These are phyloP conservation scores for Mercenaria mercenaria DNA, from an alignment of 1,140 invertebrate species.

Conservation along the genomic window DNA sequence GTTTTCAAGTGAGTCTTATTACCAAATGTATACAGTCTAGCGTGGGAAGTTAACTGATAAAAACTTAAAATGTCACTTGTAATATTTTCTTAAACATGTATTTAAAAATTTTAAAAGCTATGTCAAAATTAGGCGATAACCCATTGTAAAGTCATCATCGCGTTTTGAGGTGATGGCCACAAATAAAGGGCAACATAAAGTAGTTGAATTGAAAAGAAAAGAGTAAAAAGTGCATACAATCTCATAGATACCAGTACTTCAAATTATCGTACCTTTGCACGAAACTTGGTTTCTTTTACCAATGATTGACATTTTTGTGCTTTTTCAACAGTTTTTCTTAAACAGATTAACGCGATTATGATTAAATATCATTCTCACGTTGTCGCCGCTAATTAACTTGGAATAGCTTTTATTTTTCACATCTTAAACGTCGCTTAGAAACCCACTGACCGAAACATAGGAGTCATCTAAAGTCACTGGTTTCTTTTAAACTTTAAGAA, in stretches of 20 bases:
- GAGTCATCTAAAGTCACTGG: slow-evolving; percentile 1
- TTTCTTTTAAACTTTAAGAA: background rate
- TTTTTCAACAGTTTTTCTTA: background rate
- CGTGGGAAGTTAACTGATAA: background rate
- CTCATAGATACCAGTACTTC: background rate
- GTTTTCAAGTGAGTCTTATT: background rate
- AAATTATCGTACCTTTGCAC: slow-evolving; percentile 23
- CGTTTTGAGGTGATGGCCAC: slow-evolving; percentile 19
- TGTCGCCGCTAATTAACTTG: slow-evolving; percentile 21
- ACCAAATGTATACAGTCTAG: background rate
- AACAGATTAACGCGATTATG: slow-evolving; percentile 22
- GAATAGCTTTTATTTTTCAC: background rate
- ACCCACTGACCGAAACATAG: slow-evolving; percentile 14
- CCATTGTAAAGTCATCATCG: slow-evolving; percentile 9
- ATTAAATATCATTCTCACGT: slow-evolving; percentile 8
- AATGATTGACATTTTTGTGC: background rate
- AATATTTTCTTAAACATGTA: slow-evolving; percentile 28
- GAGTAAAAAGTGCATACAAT: slow-evolving; percentile 40
- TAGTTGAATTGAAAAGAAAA: background rate
- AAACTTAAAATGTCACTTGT: slow-evolving; percentile 3
- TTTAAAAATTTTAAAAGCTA: background rate
- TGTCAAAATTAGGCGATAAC: slow-evolving; percentile 17
- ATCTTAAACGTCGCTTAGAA: slow-evolving; percentile 17
- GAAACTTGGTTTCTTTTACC: background rate
- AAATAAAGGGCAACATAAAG: background rate